Base-by-base conservation (phyloP, 1,140 invertebrate genomes). In the Nasonia vitripennis region DNA sequence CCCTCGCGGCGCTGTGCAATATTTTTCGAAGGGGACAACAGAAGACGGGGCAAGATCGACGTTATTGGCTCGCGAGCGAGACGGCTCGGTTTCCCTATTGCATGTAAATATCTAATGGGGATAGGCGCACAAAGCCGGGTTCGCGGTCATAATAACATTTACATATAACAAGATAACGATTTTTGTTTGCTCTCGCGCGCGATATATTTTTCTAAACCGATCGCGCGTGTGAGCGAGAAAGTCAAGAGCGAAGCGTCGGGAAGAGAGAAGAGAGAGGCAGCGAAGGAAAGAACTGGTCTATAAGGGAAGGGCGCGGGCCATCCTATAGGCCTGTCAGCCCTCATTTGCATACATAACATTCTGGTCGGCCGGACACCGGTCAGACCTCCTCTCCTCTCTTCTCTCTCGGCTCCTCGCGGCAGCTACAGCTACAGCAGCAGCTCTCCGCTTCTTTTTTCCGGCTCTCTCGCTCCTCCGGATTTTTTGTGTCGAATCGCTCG, bases 281-380 rank as follows among this genome's bases (percentile, higher is more conserved):
- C 55, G 75, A 80, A 79, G 74, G 77, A 86, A 67, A 73, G 81
- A 81, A 86, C 82, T 86, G 70, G 86, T 86, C 87, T 79, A 62
- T 20, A 82, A 78, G 81, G 71, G 81, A 85, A 88, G 79, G 83
- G 84, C 75, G 88, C 20, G 86, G 87, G 88, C 81, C 83, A 89
- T 87, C 87, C 89, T 90, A 90, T 90, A 92, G 89, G 91, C 89
- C 90, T 90, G 90, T 93, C 91, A 91, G 89, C 48, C 86, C 89
- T 93, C 90, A 93, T 93, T 93, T 93, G 92, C 93, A 93, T 93
- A 92, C 92, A 93, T 93, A 93, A 93, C 92, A 92, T 93, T 93
- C 92, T 92, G 93, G 89, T 92, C 90, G 91, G 91, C 91, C 92
- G 92, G 91, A 91, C 92, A 91, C 91, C 90, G 91, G 91, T 92